phyloP scores from a whole-genome alignment of 2,797 vertebrate species.

The Trachops cirrhosus region DNA sequence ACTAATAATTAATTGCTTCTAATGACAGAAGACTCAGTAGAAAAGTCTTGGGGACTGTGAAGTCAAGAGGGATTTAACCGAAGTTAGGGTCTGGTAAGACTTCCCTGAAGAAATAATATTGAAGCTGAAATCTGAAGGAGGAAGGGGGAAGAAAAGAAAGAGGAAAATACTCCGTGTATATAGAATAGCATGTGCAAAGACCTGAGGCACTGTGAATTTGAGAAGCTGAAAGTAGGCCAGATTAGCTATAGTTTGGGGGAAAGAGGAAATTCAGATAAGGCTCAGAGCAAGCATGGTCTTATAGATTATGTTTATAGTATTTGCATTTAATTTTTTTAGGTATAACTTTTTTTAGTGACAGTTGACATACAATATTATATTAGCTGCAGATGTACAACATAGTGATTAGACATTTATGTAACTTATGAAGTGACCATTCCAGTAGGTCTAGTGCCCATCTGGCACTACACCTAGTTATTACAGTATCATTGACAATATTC shows the following conservation, averaged over 20 bases:
- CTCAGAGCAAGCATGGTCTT: background rate
- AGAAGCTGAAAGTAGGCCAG: background rate
- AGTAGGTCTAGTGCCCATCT: background rate
- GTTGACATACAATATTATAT: background rate
- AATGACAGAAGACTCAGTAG: background rate
- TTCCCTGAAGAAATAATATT: background rate
- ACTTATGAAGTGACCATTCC: background rate
- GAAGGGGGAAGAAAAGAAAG: background rate
- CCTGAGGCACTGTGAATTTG: background rate
- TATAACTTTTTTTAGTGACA: background rate
- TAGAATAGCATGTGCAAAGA: background rate
- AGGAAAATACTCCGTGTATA: background rate
- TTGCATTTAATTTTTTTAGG: background rate
- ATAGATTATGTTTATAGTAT: background rate
- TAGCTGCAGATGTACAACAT: background rate
- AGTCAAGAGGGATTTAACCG: background rate
- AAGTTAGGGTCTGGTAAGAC: background rate
- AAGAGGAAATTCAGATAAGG: background rate
- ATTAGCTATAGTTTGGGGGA: background rate
- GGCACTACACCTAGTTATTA: background rate
- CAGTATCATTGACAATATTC: background rate
- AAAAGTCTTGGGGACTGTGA: background rate
- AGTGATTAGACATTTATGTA: background rate
- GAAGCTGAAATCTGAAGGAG: background rate
- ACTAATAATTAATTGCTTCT: conserved; percentile 44